A percentile compares a stretch with the other conserved stretches of the same genome.
Conservation (phyloP, 2,797 vertebrate genomes). For the Paedocypris micromegethes region DNA sequence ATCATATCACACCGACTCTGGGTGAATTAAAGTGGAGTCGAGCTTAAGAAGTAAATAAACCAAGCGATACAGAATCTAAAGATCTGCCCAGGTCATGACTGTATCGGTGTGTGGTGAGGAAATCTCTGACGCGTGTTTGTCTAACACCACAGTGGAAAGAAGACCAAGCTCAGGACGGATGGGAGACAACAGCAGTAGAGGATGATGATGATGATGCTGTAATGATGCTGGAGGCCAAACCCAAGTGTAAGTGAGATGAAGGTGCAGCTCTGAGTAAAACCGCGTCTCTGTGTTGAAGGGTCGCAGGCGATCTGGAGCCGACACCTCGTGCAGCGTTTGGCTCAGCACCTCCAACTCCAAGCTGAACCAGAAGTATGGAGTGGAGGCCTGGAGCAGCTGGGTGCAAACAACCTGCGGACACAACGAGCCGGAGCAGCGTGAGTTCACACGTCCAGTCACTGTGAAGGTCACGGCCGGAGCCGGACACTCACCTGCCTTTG, state of each 20-base stretch:
- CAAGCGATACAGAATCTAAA: not conserved
- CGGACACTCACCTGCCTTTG: conserved; percentile 5
- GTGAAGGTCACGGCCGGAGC: conserved; percentile 25
- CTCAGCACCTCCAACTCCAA: conserved; percentile 57
- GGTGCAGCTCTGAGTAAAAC: too few species aligned
- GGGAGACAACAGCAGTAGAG: too few species aligned
- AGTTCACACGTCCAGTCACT: conserved; percentile 25
- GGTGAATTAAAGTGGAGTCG: conserved; percentile 9
- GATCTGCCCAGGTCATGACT: too few species aligned
- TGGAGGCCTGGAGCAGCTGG: conserved; percentile 92
- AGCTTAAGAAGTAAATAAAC: not conserved
- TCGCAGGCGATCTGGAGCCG: conserved; percentile 72
- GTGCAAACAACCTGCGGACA: conserved; percentile 78
- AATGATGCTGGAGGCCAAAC: too few species aligned
- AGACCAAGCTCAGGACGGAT: too few species aligned
- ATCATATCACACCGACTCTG: too few species aligned
- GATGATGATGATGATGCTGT: too few species aligned
- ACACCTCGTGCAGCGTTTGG: conserved; percentile 48
- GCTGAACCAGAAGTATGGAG: conserved; percentile 87
- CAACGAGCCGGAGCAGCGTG: conserved; percentile 71
- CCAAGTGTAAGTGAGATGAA: too few species aligned
- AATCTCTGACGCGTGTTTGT: too few species aligned
- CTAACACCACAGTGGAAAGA: too few species aligned
- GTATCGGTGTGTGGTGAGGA: too few species aligned
- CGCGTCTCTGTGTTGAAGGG: too few species aligned